Evolutionary conservation across 2,888 invertebrate species (phyloP).

Genomic region (Dermolepida albohirtum): DNA sequence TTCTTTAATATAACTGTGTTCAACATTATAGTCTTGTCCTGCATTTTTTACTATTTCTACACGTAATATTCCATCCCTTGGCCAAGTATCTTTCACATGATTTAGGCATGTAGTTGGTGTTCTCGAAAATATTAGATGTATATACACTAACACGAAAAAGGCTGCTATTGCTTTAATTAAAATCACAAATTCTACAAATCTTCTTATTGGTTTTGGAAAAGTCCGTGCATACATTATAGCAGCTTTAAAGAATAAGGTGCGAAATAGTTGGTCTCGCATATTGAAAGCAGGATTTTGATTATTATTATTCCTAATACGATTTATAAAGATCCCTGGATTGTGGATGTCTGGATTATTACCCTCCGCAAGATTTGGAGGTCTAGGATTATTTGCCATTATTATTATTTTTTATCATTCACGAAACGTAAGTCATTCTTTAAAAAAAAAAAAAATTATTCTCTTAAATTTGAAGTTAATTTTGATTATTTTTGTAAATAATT

Average conservation of each 20-base stretch:
- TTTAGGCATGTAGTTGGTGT: constrained; percentile 94
- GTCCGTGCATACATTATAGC: constrained; percentile 92
- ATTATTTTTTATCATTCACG: not conserved
- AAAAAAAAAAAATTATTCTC: not conserved
- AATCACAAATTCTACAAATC: constrained; percentile 86
- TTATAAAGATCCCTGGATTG: constrained; percentile 46
- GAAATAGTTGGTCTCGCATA: constrained; percentile 92
- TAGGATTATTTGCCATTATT: constrained; percentile 53
- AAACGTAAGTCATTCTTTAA: constrained; percentile 20
- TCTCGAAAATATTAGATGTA: constrained; percentile 93
- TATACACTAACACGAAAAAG: constrained; percentile 92
- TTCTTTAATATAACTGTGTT: constrained; percentile 87
- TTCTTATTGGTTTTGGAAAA: constrained; percentile 84
- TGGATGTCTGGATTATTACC: constrained; percentile 55
- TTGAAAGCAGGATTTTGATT: constrained; percentile 83
- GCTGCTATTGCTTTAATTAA: constrained; percentile 85
- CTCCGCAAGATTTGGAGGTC: constrained; percentile 47
- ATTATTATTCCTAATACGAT: constrained; percentile 69
- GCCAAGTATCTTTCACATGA: constrained; percentile 91
- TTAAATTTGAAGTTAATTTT: not conserved
- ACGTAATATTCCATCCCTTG: constrained; percentile 92
- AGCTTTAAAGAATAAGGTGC: constrained; percentile 93
- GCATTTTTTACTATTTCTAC: constrained; percentile 86
- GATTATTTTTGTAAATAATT: not conserved
- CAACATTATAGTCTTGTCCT: constrained; percentile 79